These are phyloP conservation scores for Grallaria varia DNA, from an alignment of 2,113 vertebrate species.

Conservation along the genomic window DNA sequence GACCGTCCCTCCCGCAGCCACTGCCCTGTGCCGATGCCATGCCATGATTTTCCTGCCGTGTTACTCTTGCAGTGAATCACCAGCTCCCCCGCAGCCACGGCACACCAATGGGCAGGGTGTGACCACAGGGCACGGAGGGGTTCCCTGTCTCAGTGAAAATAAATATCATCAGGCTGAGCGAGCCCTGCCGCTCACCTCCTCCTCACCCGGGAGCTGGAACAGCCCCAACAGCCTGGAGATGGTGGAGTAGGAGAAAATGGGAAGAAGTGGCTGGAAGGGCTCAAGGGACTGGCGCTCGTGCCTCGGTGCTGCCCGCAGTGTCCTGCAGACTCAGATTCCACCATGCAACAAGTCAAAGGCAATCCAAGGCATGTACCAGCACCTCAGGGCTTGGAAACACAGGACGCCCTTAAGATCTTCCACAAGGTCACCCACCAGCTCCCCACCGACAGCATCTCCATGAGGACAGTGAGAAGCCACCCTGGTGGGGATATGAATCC, in stretches of 20 bases:
- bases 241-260: background rate
- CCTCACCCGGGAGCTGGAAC: background rate
- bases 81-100: background rate
- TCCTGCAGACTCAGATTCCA: background rate
- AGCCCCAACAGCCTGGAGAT: background rate
- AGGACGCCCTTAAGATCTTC: background rate
- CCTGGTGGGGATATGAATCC: fast-evolving
- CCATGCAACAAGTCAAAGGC: background rate
- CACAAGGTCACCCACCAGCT: background rate
- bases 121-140: fast-evolving
- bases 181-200: background rate
- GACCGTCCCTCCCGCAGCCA: background rate
- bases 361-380: background rate
- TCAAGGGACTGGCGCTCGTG: background rate
- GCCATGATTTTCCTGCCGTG: background rate
- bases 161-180: background rate
- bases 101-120: background rate
- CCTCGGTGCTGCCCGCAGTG: fast-evolving
- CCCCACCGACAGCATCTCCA: background rate
- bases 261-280: background rate
- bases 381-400: background rate
- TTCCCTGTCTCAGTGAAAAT: background rate
- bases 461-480: background rate
- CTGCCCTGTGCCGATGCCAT: fast-evolving
- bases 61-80: background rate